Evolutionary conservation across 2,113 vertebrate genomes (phyloP).

Genomic region (Thamnophis sirtalis): DNA sequence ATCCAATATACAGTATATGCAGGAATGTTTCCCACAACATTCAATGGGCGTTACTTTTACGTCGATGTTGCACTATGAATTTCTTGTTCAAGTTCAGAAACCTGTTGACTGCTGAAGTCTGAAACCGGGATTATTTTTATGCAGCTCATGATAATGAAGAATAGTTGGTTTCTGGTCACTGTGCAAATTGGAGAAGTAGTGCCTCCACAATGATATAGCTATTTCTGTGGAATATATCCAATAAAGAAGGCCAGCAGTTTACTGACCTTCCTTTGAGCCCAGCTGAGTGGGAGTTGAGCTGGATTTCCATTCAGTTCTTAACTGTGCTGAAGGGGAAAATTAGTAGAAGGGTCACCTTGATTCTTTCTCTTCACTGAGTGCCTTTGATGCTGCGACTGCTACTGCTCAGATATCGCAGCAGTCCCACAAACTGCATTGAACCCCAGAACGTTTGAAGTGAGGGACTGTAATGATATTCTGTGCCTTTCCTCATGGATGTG

Average conservation of each 20-base stretch:
- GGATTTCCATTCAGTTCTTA: neutral
- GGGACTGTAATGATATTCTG: neutral
- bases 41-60: neutral
- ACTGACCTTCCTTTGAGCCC: constrained; percentile 5
- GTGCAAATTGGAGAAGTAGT: neutral
- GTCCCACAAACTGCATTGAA: neutral
- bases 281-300: neutral
- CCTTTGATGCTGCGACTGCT: neutral
- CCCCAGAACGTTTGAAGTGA: neutral
- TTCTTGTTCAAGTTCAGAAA: neutral
- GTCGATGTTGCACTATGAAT: neutral
- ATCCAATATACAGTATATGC: neutral
- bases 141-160: neutral
- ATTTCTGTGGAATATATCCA: neutral
- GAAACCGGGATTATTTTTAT: neutral
- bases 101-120: neutral
- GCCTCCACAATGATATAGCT: neutral
- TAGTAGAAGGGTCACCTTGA: neutral
- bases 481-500: neutral
- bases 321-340: neutral
- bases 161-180: neutral
- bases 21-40: neutral
- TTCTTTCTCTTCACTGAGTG: neutral
- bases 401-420: neutral
- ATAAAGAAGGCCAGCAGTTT: neutral